Conservation (phyloP, 2,888 invertebrate species). For the Helobdella robusta region DNA sequence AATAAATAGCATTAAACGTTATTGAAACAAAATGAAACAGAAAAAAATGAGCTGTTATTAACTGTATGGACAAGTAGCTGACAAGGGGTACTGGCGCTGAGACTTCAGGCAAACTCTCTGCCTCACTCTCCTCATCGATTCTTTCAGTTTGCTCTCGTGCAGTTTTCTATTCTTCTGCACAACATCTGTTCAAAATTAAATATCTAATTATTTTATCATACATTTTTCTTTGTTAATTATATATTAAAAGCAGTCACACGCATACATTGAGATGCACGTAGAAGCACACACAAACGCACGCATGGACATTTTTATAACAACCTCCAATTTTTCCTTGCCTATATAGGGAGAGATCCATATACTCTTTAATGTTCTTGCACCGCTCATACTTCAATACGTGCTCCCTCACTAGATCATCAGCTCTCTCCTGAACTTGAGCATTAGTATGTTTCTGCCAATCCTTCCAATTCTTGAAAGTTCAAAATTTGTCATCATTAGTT, state of each 20-base stretch:
- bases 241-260: neutral
- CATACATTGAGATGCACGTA: neutral
- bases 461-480: neutral
- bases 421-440: slow-evolving; percentile 8
- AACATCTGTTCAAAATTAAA: neutral
- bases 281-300: neutral
- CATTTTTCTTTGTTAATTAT: neutral
- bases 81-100: slow-evolving; percentile 26
- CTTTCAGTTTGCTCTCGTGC: slow-evolving; percentile 1
- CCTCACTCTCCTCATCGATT: neutral
- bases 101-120: slow-evolving; percentile 21
- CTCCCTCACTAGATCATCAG: slow-evolving; percentile 9
- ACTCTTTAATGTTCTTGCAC: neutral
- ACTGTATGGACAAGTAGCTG: slow-evolving; percentile 27
- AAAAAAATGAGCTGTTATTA: neutral
- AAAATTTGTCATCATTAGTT: neutral
- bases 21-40: too few relatives aligned
- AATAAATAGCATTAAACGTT: too few relatives aligned
- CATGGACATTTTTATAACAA: neutral
- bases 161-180: neutral
- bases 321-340: neutral
- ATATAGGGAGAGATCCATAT: neutral
- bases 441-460: slow-evolving; percentile 1
- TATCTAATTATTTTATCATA: neutral
- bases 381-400: neutral